Evolutionary conservation across 2,113 vertebrate genomes (phyloP).

Genomic region (Cheilinus undulatus): DNA sequence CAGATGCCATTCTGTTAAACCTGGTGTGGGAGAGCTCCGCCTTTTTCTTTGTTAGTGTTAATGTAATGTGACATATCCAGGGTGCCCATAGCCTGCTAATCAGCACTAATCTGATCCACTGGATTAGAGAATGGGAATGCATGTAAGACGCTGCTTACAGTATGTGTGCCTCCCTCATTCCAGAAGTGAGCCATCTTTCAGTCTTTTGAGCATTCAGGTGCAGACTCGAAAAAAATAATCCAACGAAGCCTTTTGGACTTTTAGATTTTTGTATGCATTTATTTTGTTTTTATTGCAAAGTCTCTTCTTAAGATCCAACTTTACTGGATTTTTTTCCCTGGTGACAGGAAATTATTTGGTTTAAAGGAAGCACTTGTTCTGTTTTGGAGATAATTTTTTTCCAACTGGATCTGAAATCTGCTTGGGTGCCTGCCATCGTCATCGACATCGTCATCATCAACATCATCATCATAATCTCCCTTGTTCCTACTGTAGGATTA

Average conservation of each 20-base stretch:
- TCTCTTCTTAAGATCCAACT: neutral
- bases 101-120: slow-evolving; percentile 81
- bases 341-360: neutral
- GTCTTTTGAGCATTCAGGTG: slow-evolving; percentile 16
- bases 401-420: slow-evolving; percentile 58
- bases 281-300: neutral
- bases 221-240: slow-evolving; percentile 22
- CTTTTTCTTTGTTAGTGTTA: slow-evolving; percentile 63
- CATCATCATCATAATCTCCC: slow-evolving; percentile 79
- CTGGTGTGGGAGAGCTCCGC: slow-evolving; percentile 11
- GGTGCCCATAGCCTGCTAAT: slow-evolving; percentile 82
- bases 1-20: slow-evolving; percentile 24
- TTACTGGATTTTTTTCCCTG: slow-evolving; percentile 8
- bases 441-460: too few relatives aligned
- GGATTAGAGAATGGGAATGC: slow-evolving; percentile 79
- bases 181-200: slow-evolving; percentile 42
- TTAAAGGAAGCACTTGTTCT: slow-evolving; percentile 15
- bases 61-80: slow-evolving; percentile 83
- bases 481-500: slow-evolving; percentile 71
- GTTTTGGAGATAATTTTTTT: slow-evolving; percentile 49
- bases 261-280: too few relatives aligned
- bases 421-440: slow-evolving; percentile 72
- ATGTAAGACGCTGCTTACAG: slow-evolving; percentile 60
- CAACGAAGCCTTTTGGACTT: neutral
- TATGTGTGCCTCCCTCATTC: slow-evolving; percentile 56